Percentiles rank a stretch among this genome's conserved stretches.
phyloP scores from a whole-genome alignment of 2,888 invertebrate species.

The Athalia rosae region DNA sequence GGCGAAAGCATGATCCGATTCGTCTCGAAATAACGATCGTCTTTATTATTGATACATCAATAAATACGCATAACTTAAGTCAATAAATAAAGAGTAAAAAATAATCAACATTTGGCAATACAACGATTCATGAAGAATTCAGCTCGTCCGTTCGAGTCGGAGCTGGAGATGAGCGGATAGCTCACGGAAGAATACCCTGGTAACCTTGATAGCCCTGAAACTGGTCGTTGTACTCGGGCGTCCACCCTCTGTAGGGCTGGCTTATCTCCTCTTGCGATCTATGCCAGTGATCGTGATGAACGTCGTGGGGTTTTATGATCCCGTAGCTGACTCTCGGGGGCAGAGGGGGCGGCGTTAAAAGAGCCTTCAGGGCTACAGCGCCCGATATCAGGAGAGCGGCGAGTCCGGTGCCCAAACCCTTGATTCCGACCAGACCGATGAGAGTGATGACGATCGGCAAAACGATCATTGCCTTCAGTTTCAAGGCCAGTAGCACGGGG shows the following conservation, averaged over 20 bases:
- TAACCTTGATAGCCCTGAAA: conserved; percentile 60
- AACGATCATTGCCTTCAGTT: conserved; percentile 79
- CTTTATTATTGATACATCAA: conserved; percentile 29
- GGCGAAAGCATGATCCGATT: conserved; percentile 4
- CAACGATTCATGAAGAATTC: background rate
- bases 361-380: conserved; percentile 67
- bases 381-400: conserved; percentile 79
- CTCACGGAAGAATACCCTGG: conserved; percentile 63
- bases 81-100: conserved; percentile 32
- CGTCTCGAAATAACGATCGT: conserved; percentile 9
- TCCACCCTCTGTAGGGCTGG: conserved; percentile 68
- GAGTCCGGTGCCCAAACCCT: conserved; percentile 79
- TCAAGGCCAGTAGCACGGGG: conserved; percentile 79
- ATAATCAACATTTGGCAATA: conserved; percentile 32
- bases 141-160: background rate
- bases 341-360: conserved; percentile 63
- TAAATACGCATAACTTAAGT: conserved; percentile 21
- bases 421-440: conserved; percentile 80
- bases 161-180: conserved; percentile 12
- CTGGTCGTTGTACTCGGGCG: conserved; percentile 66
- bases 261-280: conserved; percentile 68
- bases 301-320: conserved; percentile 67
- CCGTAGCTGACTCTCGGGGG: conserved; percentile 67
- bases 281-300: conserved; percentile 71
- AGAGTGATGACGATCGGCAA: conserved; percentile 78